A percentile compares a stretch with the other conserved stretches of the same genome.
These are phyloP conservation scores for Macquaria ambigua DNA, from an alignment of 2,113 vertebrate species.

Conservation along the genomic window DNA sequence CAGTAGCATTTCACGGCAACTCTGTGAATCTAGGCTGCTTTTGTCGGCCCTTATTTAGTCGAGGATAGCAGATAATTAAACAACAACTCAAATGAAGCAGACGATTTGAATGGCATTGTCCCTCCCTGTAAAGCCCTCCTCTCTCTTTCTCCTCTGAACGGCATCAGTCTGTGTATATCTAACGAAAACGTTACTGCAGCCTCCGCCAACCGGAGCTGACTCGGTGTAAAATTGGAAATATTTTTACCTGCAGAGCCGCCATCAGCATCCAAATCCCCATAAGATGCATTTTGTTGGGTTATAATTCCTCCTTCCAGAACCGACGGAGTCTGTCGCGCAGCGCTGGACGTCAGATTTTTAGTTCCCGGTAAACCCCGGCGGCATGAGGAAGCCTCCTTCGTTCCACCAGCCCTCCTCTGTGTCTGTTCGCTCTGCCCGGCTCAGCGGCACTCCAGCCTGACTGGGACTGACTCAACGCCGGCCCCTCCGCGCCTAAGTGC, in stretches of 20 bases:
- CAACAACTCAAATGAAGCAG: background rate
- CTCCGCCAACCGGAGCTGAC: background rate
- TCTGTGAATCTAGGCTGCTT: background rate
- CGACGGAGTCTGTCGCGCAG: constrained; percentile 5
- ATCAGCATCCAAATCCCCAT: constrained; percentile 56
- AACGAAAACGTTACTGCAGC: background rate
- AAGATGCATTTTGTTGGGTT: constrained; percentile 45
- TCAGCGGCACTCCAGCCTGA: constrained; percentile 36
- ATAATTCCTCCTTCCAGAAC: constrained; percentile 33
- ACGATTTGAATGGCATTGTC: too few species aligned
- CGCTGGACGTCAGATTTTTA: constrained; percentile 12
- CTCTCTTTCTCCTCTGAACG: background rate
- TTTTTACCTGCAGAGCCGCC: constrained; percentile 70
- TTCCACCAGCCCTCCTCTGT: constrained; percentile 38
- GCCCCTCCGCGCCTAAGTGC: constrained; percentile 23
- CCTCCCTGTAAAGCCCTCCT: too few species aligned
- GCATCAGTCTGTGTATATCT: background rate
- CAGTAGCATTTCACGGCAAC: background rate
- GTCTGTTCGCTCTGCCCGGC: constrained; percentile 31
- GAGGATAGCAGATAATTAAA: background rate
- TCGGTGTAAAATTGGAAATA: background rate
- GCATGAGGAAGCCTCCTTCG: constrained; percentile 50
- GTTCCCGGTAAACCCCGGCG: constrained; percentile 51
- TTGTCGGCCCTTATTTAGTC: background rate
- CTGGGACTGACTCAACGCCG: constrained; percentile 15